Evolutionary conservation across 2,113 vertebrate species (phyloP).

Genomic region (Petaurus breviceps): DNA sequence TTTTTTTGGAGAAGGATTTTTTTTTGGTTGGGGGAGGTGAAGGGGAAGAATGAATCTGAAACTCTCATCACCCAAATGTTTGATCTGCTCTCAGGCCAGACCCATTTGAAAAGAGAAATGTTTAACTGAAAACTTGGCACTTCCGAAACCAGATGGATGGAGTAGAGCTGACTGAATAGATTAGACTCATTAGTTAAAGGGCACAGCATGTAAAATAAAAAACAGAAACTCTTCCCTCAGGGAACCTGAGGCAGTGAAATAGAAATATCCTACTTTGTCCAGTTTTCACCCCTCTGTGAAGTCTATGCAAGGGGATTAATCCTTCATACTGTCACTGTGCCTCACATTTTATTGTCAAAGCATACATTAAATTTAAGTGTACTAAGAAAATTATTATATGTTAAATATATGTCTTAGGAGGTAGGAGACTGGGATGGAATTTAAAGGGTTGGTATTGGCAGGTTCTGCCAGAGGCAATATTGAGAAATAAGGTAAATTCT

Average conservation of each 20-base stretch:
- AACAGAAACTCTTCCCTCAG: background rate
- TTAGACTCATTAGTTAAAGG: conserved; percentile 41
- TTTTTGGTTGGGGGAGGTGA: background rate
- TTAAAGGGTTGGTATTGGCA: background rate
- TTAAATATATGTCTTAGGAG: background rate
- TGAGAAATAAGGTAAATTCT: background rate
- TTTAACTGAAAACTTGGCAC: background rate
- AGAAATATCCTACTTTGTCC: conserved; percentile 60
- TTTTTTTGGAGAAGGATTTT: background rate
- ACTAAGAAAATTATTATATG: conserved; percentile 4
- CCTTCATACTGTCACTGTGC: conserved; percentile 32
- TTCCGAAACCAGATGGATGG: background rate
- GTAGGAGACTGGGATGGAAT: background rate
- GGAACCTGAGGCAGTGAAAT: conserved; percentile 9
- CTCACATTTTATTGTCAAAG: conserved; percentile 57
- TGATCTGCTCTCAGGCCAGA: background rate
- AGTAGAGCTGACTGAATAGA: background rate
- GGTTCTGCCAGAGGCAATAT: background rate
- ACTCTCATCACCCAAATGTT: background rate
- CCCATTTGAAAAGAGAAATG: background rate
- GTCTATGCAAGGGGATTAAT: conserved; percentile 24
- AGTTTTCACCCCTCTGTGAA: conserved; percentile 55
- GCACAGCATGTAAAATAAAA: conserved; percentile 31
- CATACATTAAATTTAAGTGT: conserved; percentile 52
- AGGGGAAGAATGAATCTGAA: background rate